Evolutionary conservation across 30 jellyfish, hydroid and myxozoan species (phyloP).

Genomic region (Pseudorhiza aurosa): DNA sequence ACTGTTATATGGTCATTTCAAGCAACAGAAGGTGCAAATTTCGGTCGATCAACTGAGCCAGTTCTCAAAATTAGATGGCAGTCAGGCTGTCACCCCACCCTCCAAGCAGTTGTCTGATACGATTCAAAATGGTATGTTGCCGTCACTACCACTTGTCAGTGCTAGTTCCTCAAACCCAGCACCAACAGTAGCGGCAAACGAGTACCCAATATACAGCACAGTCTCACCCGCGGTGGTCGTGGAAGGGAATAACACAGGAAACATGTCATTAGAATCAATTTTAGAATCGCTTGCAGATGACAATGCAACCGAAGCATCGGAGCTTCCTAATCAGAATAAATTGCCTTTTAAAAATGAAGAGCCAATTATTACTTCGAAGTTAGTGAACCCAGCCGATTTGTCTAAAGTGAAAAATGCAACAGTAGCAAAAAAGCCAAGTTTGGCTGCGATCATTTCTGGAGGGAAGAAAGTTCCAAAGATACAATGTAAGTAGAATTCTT

Average conservation of each 20-base stretch:
- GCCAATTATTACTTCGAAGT: constrained; percentile 38
- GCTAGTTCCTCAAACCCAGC: constrained; percentile 13
- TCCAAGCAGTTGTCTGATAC: not conserved
- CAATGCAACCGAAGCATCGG: not conserved
- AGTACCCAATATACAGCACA: not conserved
- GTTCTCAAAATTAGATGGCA: not conserved
- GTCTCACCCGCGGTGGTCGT: not conserved
- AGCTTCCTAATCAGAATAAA: constrained; percentile 10
- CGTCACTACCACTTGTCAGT: constrained; percentile 3
- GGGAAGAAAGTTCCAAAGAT: constrained; percentile 49
- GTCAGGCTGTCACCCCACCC: not conserved
- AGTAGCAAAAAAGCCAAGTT: constrained; percentile 29
- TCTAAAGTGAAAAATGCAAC: not conserved
- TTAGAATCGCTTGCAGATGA: constrained; percentile 37
- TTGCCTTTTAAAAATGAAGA: constrained; percentile 62
- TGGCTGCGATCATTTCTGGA: constrained; percentile 41
- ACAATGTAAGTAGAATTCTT: constrained; percentile 30
- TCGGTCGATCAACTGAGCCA: constrained; percentile 32
- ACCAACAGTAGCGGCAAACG: not conserved
- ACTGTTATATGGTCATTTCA: constrained; percentile 34
- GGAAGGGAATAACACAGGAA: not conserved
- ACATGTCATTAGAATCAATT: constrained; percentile 21
- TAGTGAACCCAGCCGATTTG: constrained; percentile 61
- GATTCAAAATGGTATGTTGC: not conserved
- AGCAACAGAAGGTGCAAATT: constrained; percentile 59